Base-by-base conservation (phyloP, 2,113 vertebrate genomes). In the Rhombomys opimus region DNA sequence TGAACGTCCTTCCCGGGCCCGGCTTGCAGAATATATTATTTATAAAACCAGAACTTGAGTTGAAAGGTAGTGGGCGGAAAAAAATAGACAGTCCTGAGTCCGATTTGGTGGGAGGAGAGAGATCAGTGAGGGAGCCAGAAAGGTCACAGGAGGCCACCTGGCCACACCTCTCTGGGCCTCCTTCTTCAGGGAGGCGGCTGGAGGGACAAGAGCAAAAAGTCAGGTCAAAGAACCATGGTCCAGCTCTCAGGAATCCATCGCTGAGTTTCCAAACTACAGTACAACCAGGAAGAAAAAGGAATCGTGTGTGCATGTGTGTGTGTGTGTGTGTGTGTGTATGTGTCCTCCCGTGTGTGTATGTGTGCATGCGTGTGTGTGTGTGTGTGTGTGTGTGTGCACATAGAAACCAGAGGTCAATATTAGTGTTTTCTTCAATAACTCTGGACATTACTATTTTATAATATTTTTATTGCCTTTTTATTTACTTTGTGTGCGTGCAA, bases 21-120 rank as follows among this genome's bases (percentile, higher is more conserved):
- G 92, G 98, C 98, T 98, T 87, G 96, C 97, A 95, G 77, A 98
- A 98, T 98, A 96, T 98, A 98, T 99, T 98, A 99, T 99, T 99
- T 98, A 98, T 98, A 97, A 98, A 99, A 98, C 98, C 97, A 98
- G 98, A 98, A 98, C 98, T 98, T 98, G 97, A 98, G 97, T 97
- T 98, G 98, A 98, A 98, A 95, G 98, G 96, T 96, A 96, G 97
- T 94, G 73, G 0, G 95, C 35, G 38, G 38, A 61, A 97, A 90
- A 82, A 93, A 95, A 94, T 32, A 96, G 97, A 91, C 92, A 84
- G 96, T 70, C 96, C 94, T 61, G 7, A 13, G 89, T 88, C 94
- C 85, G 96, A 95, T 77, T 93, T 92, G 81, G 4, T 11, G 57
- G 73, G 95, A 77, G 68, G 70, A 54, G 63, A 70, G 61, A 61